These are phyloP conservation scores for Capromys pilorides DNA, from an alignment of 2,797 vertebrate species.

Conservation along the genomic window DNA sequence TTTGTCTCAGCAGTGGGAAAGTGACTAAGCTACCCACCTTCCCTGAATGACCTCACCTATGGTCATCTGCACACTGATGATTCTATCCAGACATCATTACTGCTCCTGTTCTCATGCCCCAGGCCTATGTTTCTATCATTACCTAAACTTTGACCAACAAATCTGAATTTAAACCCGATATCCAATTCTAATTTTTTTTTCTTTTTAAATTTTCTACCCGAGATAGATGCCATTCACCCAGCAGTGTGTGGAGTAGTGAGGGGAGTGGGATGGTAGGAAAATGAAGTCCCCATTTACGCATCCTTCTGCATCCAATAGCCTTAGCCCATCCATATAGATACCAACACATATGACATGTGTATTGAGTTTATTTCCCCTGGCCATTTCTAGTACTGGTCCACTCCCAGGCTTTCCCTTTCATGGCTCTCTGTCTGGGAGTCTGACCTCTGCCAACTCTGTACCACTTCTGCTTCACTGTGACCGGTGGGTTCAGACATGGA, in stretches of 20 bases:
- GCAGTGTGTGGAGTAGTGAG: not conserved
- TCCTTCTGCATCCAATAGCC: not conserved
- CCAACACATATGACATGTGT: not conserved
- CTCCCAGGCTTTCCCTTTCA: not conserved
- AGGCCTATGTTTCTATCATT: not conserved
- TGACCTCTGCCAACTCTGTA: not conserved
- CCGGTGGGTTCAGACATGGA: not conserved
- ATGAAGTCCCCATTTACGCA: not conserved
- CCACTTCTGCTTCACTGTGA: not conserved
- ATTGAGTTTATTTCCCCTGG: not conserved
- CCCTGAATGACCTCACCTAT: not conserved
- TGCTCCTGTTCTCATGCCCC: not conserved
- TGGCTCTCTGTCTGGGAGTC: not conserved
- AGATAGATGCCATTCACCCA: not conserved
- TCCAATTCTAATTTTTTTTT: not conserved
- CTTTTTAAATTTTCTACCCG: not conserved
- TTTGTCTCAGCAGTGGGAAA: not conserved
- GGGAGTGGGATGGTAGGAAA: not conserved
- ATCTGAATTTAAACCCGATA: not conserved
- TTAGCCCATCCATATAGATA: not conserved
- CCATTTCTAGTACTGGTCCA: not conserved
- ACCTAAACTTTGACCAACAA: not conserved
- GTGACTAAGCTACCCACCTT: not conserved
- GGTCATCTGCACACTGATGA: not conserved
- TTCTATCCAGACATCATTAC: not conserved